Evolutionary conservation across 2,113 vertebrate species (phyloP), one percentile per base, ranked within the genome.

Genomic region (Chitala chitala): DNA sequence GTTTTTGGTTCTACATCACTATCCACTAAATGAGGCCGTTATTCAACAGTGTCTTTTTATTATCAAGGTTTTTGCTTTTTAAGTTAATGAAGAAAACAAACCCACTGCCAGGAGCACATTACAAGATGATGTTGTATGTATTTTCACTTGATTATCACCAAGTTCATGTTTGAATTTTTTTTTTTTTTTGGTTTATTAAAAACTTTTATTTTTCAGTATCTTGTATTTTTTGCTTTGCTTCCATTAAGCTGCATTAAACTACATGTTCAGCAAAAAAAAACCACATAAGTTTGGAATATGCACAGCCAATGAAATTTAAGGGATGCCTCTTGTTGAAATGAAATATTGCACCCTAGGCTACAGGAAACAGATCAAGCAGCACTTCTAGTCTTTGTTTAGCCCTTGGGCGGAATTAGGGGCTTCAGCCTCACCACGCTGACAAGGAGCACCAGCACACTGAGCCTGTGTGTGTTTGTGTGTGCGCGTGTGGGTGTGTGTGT

Each of bases 131-230:
- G 83, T 82, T 84, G 82, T 82, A 53, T 71, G 59, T 79, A 77
- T 78, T 84, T 75, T 78, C 82, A 81, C 84, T 79, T 83, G 78
- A 82, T 86, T 79, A 86, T 85, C 79, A 78, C 77, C 66, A 83
- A 82, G 82, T 81, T 85, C 85, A 86, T 84, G 87, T 78, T 8
- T 81, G 79, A 85, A n/a, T n/a, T n/a, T n/a, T n/a, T n/a, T n/a
- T n/a, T n/a, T 86, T 83, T 83, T 75, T 46, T 73, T 85, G 79
- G 85, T 85, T 83, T 84, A 81, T 76, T n/a, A 83, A 83, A 81
- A 76, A 79, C 77, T 55, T 71, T 66, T 31, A 75, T 75, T 71
- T 74, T 20, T 12, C 40, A 36, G 56, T n/a, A 17, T 12, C 15
- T 63, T 75, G 38, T 72, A n/a, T 22, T 74, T 7, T 17, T 38